Evolutionary conservation across 1,140 invertebrate genomes (phyloP).

Genomic region (Drosophila takahashii): DNA sequence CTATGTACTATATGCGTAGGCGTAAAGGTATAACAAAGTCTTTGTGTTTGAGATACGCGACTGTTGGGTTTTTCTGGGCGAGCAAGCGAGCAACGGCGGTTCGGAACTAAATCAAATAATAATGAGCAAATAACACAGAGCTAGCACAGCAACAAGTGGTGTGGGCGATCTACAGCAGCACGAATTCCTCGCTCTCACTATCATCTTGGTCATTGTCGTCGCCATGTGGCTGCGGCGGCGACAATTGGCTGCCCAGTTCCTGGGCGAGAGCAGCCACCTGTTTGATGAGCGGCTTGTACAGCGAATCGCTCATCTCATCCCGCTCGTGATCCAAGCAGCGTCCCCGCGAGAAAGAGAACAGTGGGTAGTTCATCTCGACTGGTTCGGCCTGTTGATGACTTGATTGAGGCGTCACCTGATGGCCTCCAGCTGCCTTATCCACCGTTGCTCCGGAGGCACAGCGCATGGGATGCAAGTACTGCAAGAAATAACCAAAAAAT

Average conservation of each 20-base stretch:
- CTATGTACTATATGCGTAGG: slow-evolving; percentile 31
- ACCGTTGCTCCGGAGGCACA: slow-evolving; percentile 72
- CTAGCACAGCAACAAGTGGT: slow-evolving; percentile 44
- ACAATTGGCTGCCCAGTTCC: slow-evolving; percentile 62
- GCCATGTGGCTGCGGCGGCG: slow-evolving; percentile 69
- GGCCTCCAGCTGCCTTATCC: slow-evolving; percentile 41
- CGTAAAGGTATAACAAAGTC: slow-evolving; percentile 74
- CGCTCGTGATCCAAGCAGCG: slow-evolving; percentile 86
- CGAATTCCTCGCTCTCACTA: slow-evolving; percentile 91
- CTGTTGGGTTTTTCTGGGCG: slow-evolving; percentile 54
- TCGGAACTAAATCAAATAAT: slow-evolving; percentile 51
- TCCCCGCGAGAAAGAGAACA: slow-evolving; percentile 92
- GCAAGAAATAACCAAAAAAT: slow-evolving; percentile 29
- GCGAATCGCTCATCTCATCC: slow-evolving; percentile 81
- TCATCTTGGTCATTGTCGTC: slow-evolving; percentile 87
- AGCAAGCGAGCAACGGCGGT: slow-evolving; percentile 62
- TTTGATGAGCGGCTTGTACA: slow-evolving; percentile 86
- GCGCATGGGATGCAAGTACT: slow-evolving; percentile 87
- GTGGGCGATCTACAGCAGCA: slow-evolving; percentile 85
- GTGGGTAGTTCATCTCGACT: slow-evolving; percentile 89
- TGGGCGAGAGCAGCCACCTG: slow-evolving; percentile 86
- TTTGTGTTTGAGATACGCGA: slow-evolving; percentile 76
- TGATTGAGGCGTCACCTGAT: slow-evolving; percentile 14
- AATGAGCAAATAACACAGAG: slow-evolving; percentile 72
- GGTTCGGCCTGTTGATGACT: slow-evolving; percentile 56